A percentile compares a stretch with the other conserved stretches of the same genome.
These are phyloP conservation scores for Lampris incognitus DNA, from an alignment of 2,113 vertebrate genomes.

Conservation along the genomic window DNA sequence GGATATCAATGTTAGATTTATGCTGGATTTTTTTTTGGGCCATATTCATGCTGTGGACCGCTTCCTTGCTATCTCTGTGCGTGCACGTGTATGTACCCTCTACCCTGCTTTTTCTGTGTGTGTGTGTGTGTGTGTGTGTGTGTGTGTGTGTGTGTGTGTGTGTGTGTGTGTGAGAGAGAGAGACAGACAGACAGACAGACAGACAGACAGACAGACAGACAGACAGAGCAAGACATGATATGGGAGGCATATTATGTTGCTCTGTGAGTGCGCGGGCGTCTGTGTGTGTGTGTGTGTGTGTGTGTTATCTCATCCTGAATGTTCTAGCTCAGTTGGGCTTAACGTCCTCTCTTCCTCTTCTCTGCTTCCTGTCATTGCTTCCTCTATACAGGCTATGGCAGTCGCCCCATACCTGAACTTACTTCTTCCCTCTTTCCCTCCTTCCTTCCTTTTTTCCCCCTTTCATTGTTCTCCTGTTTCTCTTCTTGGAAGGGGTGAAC, in stretches of 20 bases:
- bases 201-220: not conserved
- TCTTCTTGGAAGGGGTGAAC: not conserved
- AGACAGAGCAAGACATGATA: conserved; percentile 36
- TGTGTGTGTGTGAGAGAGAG: conserved; percentile 45
- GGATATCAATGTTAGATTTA: too few species aligned
- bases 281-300: not conserved
- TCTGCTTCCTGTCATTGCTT: conserved; percentile 66
- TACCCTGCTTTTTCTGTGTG: not conserved
- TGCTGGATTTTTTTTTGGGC: not conserved
- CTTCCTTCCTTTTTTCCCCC: not conserved
- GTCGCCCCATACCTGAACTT: conserved; percentile 28
- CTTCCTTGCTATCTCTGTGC: not conserved
- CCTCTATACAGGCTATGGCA: conserved; percentile 44
- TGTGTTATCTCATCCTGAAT: conserved; percentile 68
- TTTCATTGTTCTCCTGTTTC: too few species aligned
- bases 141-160: not conserved
- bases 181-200: not conserved
- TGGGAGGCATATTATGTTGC: not conserved
- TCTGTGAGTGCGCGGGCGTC: not conserved
- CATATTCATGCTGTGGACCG: not conserved
- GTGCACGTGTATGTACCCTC: not conserved
- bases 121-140: conserved; percentile 19
- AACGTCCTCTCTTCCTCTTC: conserved; percentile 59
- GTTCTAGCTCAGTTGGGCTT: conserved; percentile 20
- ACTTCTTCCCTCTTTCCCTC: conserved; percentile 14